phyloP scores from a whole-genome alignment of 2,888 invertebrate species.

The Cataglyphis livida region DNA sequence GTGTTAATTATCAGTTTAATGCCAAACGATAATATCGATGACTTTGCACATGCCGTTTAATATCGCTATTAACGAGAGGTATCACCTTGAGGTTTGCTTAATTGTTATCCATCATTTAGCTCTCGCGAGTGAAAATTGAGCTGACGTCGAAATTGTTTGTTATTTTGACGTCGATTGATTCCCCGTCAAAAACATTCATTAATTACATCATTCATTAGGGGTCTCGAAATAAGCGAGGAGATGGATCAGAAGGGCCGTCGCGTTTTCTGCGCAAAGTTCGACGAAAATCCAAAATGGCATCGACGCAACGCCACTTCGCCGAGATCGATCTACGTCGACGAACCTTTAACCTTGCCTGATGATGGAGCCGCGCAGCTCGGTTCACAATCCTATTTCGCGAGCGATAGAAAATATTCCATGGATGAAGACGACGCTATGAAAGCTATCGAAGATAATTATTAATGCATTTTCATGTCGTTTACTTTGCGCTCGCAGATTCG shows the following conservation, averaged over 20 bases:
- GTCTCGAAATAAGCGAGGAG: slow-evolving; percentile 17
- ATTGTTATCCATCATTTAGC: slow-evolving; percentile 33
- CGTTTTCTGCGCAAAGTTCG: slow-evolving; percentile 38
- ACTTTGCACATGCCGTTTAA: background rate
- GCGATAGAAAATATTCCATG: background rate
- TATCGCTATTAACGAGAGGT: background rate
- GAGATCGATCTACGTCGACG: background rate
- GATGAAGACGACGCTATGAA: background rate
- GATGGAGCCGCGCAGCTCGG: background rate
- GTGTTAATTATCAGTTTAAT: background rate
- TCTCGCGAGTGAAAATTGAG: background rate
- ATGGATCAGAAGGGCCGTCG: background rate
- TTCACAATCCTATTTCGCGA: background rate
- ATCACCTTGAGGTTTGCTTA: background rate
- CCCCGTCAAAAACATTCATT: background rate
- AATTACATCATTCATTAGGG: slow-evolving; percentile 26
- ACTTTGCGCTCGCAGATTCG: background rate
- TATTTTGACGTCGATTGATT: slow-evolving; percentile 14
- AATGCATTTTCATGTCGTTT: background rate
- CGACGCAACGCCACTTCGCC: background rate
- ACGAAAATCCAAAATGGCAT: slow-evolving; percentile 27
- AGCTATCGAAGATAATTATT: background rate
- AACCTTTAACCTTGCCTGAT: background rate
- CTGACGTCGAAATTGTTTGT: slow-evolving; percentile 27
- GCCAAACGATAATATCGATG: background rate